phyloP scores from a whole-genome alignment of 2,797 vertebrate genomes.

The Ciconia nigra region DNA sequence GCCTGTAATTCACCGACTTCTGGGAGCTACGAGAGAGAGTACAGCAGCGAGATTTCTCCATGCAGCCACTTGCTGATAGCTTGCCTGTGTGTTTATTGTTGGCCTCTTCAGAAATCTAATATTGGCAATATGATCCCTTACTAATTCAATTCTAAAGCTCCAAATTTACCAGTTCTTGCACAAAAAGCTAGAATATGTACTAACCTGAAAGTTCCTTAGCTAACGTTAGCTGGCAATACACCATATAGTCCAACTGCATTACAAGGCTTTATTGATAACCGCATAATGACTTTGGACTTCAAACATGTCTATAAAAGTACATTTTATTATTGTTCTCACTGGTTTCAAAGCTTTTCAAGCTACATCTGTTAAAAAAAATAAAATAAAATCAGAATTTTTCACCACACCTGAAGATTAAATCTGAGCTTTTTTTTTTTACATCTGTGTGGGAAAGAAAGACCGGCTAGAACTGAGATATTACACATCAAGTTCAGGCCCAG shows the following conservation, averaged over 20 bases:
- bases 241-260: background rate
- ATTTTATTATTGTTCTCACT: background rate
- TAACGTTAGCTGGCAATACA: background rate
- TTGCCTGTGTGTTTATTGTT: background rate
- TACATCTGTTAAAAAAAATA: background rate
- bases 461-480: background rate
- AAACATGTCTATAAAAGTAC: background rate
- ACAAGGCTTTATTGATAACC: background rate
- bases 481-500: background rate
- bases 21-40: background rate
- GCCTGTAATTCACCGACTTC: background rate
- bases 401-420: background rate
- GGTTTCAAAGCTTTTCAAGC: background rate
- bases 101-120: background rate
- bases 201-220: background rate
- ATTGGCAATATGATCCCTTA: background rate
- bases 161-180: background rate
- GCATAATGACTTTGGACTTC: background rate
- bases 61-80: background rate
- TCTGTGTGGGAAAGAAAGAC: background rate
- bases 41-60: background rate
- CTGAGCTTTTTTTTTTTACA: background rate
- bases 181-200: background rate
- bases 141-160: background rate
- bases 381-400: background rate